Base-by-base conservation (phyloP, 2,113 vertebrate species). In the Crocuta crocuta region DNA sequence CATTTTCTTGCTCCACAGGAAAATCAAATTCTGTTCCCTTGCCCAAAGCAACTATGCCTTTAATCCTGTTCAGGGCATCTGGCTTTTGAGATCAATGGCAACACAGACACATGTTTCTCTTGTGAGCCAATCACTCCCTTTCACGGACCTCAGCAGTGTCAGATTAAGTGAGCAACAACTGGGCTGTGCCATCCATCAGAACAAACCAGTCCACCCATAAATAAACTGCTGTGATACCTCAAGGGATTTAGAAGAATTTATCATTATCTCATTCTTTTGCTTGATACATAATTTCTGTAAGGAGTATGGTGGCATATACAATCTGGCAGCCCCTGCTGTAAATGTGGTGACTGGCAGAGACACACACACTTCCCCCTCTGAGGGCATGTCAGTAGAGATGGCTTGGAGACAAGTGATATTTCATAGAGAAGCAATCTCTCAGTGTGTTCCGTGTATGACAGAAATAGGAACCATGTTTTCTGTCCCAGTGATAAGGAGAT, bases 131-230 rank as follows among this genome's bases (percentile, higher is more conserved):
- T 98, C 97, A 93, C 71, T 97, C 85, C 94, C 80, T 65, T 83
- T 89, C 66, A 70, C 81, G 91, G 97, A 66, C 86, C 89, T 95
- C 93, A 95, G 83, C 82, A 84, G 74, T 97, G 95, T 97, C 97
- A 97, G 97, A 97, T 97, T 94, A 96, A 98, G 97, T 97, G 96
- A 98, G 97, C 95, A 96, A 93, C 97, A 89, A 86, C 97, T 94
- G 86, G 48, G 70, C 93, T 94, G 96, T 96, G 93, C 94, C 97
- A 98, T 98, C 97, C 94, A 97, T 97, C 97, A 96, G 50, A 95
- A 94, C 84, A 94, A 98, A 98, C 95, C 96, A 96, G 95, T 26
- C 70, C 94, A 43, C 94, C 90, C 97, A 28, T 90, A 96, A 88
- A 81, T 89, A 97, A 94, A 91, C 82, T 97, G 74, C 17, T 4